Percentiles rank a stretch among this genome's conserved stretches.
Evolutionary conservation across 37 sponge, comb jelly and placozoan genomes (phyloP).

Genomic region (Chondrosia reniformis): DNA sequence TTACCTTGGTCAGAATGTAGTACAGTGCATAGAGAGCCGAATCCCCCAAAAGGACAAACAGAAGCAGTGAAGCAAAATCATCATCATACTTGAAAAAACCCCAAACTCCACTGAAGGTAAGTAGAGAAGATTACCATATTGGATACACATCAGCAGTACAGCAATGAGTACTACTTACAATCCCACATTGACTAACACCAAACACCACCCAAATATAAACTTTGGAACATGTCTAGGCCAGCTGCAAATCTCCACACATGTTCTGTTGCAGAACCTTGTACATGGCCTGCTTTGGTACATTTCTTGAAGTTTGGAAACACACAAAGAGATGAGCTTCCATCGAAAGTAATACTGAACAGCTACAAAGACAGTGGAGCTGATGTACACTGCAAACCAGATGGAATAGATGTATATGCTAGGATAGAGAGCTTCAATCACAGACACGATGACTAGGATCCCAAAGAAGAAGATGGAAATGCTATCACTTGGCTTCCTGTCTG

Average conservation of each 20-base stretch:
- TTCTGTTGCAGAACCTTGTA: too few species aligned
- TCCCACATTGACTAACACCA: not conserved
- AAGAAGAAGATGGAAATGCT: slow-evolving; percentile 52
- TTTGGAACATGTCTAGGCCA: slow-evolving; percentile 4
- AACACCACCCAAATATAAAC: not conserved
- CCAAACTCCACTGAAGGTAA: not conserved
- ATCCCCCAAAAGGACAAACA: not conserved
- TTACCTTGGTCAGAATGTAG: slow-evolving; percentile 4
- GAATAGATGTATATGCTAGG: not conserved
- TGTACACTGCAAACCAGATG: slow-evolving; percentile 16
- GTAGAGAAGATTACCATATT: not conserved
- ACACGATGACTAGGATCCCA: slow-evolving; percentile 47
- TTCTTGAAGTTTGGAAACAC: not conserved
- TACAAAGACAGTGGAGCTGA: not conserved
- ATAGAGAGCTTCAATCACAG: slow-evolving; percentile 62
- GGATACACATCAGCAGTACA: too few species aligned
- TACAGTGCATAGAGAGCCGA: not conserved
- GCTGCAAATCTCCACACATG: not conserved
- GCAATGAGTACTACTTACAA: not conserved
- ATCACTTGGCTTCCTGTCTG: slow-evolving; percentile 65
- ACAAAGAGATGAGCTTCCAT: not conserved
- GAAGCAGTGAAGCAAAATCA: slow-evolving; percentile 6
- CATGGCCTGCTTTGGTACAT: not conserved
- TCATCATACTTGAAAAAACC: not conserved
- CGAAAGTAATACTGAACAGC: not conserved